Conservation (phyloP, 2,113 vertebrate genomes). For the Pipa parva region DNA sequence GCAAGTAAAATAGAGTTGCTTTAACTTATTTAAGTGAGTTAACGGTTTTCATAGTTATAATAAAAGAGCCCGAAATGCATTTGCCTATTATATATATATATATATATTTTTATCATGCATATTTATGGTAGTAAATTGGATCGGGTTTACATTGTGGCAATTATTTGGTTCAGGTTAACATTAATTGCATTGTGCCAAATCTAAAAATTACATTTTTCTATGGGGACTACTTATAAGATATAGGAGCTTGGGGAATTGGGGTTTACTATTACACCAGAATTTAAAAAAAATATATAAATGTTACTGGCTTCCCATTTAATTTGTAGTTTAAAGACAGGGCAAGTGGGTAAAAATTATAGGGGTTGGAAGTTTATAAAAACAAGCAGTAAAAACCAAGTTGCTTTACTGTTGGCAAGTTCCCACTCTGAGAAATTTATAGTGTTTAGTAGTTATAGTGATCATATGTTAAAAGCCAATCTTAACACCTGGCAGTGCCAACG, state of each 20-base stretch:
- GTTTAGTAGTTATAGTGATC: slow-evolving; percentile 53
- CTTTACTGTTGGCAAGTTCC: slow-evolving; percentile 60
- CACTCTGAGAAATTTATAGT: slow-evolving; percentile 59
- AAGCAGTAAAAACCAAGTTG: slow-evolving; percentile 56
- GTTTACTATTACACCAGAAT: not conserved
- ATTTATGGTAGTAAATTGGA: too few relatives aligned
- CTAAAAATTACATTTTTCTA: not conserved
- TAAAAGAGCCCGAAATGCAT: too few relatives aligned
- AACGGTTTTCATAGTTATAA: too few relatives aligned
- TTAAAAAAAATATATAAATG: slow-evolving; percentile 45
- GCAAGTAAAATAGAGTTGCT: too few relatives aligned
- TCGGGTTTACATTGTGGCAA: too few relatives aligned
- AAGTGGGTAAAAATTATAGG: slow-evolving; percentile 57
- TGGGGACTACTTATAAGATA: not conserved
- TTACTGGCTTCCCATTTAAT: slow-evolving; percentile 51
- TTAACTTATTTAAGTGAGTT: too few relatives aligned
- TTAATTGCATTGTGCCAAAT: not conserved
- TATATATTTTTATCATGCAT: too few relatives aligned
- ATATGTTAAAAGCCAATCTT: slow-evolving; percentile 56
- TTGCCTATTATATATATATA: too few relatives aligned
- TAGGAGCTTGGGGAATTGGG: not conserved
- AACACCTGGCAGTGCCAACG: slow-evolving; percentile 67
- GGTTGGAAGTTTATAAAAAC: slow-evolving; percentile 66
- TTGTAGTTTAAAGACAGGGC: slow-evolving; percentile 60
- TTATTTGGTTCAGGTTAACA: too few relatives aligned